Evolutionary conservation across 2,113 vertebrate genomes (phyloP).

Genomic region (Picathartes gymnocephalus): DNA sequence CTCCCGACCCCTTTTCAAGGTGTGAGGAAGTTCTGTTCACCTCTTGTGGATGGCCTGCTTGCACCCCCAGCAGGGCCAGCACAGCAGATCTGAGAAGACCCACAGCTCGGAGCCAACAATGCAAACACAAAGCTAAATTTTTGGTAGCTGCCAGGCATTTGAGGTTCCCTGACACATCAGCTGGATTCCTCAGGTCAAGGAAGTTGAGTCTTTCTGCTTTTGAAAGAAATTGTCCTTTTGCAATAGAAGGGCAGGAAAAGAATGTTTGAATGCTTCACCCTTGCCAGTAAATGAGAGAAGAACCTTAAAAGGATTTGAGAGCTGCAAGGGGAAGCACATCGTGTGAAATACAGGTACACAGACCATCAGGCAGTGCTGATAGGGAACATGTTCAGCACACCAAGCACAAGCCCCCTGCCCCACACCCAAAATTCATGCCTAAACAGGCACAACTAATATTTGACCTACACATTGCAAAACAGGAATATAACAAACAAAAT

Average conservation of each 20-base stretch:
- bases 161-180: neutral
- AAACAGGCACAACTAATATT: neutral
- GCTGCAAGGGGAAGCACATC: neutral
- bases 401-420: neutral
- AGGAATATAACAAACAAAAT: neutral
- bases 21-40: neutral
- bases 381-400: rapidly evolving
- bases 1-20: neutral
- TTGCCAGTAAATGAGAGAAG: neutral
- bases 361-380: neutral
- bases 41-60: neutral
- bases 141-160: neutral
- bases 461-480: neutral
- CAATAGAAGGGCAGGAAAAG: neutral
- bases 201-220: neutral
- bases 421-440: neutral
- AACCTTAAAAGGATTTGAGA: neutral
- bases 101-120: neutral
- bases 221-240: neutral
- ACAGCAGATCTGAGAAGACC: neutral
- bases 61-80: neutral
- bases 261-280: rapidly evolving
- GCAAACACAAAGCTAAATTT: neutral
- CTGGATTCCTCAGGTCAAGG: neutral
- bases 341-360: rapidly evolving